Evolutionary conservation across 2,888 invertebrate species (phyloP), one percentile per base, ranked within the genome.

Genomic region (Kuschelorhynchus macadamiae): DNA sequence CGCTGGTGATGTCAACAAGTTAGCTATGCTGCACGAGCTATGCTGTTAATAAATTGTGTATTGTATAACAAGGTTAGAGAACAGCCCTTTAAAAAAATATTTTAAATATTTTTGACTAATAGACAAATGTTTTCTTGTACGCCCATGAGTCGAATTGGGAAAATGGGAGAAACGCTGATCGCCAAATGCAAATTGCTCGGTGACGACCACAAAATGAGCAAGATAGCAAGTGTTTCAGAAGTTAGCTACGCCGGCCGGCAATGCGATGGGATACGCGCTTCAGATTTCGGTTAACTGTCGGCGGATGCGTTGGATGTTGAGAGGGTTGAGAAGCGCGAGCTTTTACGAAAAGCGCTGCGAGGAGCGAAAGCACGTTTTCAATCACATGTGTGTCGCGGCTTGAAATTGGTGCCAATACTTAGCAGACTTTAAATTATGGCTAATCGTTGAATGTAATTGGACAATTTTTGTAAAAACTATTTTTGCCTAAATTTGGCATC

Each of bases 201-300:
- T 70, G 65, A 69, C 73, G 71, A 74, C 76, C 76, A 74, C 76
- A 76, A 76, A 75, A 73, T 74, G 74, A 74, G 75, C 71, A 70
- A 69, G 71, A 66, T 62, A 69, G 70, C 74, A 72, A 75, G 72
- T 75, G 75, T 75, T 75, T 74, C 74, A 74, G 73, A 74, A 75
- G 71, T 75, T 69, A 68, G 59, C 41, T 36, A 56, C 33, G 18
- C 30, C 57, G 49, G 71, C 64, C 64, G 53, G 56, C 66, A 42
- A 56, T 39, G 49, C 55, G 53, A 32, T 41, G 12, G 44, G 32
- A 55, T 47, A 61, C 36, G 39, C 59, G 50, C 14, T 52, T 63
- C 63, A 66, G 67, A 55, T 64, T 66, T 56, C 63, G 60, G 67
- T 59, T 33, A 59, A 63, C 47, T 60, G 61, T 55, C 68, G 64